Base-by-base conservation (phyloP, 2,113 vertebrate species). In the Gavialis gangeticus region DNA sequence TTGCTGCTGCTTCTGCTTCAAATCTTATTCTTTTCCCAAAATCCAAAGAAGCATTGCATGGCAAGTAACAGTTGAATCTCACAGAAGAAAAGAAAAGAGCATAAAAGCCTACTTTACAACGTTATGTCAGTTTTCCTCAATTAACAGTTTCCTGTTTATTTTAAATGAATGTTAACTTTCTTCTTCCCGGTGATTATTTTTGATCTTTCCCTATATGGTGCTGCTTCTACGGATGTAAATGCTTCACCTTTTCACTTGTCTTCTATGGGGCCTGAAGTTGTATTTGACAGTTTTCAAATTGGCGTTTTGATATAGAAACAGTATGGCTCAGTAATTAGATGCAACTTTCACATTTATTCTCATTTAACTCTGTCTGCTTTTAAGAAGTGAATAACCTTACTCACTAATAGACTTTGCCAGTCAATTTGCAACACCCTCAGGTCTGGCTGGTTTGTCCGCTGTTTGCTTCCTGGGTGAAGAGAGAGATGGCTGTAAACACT, bases 231-330 rank as follows among this genome's bases (percentile, higher is more conserved):
- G 84, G 88, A 64, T 58, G 54, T 7, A 73, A 30, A 63, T 12
- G 87, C n/a, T 63, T 12, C 56, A 63, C 81, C 81, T 67, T 78
- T 89, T 88, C 75, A 82, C 30, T 54, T 1, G 73, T 95, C 30
- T n/a, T 93, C 12, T 88, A 88, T 92, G 88, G 87, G 71, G 24
- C 19, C 0, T 91, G 92, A 97, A 96, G 96, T 96, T 91, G 92
- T 82, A 93, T 30, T n/a, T 63, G 91, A 96, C 78, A 92, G 69
- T 22, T 22, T 24, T 37, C 69, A 46, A 22, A 46, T 12, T 46
- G 12, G 69, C 69, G 24, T 46, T 46, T 46, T 73, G 6, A 8
- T 37, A 34, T 19, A 46, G n/a, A 30, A 10, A 67, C 64, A 67
- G 34, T 24, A 37, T 46, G 34, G 34, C 34, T 46, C 34, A 46